Base-by-base conservation (phyloP, 2,888 invertebrate genomes). In the Bombylius discolor region DNA sequence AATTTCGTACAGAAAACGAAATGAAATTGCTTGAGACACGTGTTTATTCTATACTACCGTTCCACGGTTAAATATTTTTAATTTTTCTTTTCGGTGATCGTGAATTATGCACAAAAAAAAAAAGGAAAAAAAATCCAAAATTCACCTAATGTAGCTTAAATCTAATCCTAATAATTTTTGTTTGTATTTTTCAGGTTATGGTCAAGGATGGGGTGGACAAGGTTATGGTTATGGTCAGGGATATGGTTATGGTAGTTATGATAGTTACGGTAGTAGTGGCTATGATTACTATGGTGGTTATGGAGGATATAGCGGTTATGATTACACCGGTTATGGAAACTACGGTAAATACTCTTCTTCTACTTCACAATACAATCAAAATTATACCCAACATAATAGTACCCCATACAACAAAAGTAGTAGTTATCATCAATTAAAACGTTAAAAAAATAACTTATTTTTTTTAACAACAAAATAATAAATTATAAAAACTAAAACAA, bases 271-370 rank as follows among this genome's bases (percentile, higher is more conserved):
- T 70, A 81, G 82, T 68, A 83, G 84, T 66, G 83, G 84, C 68
- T 80, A 81, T 74, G 81, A 81, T 76, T 82, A 81, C 72, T 85
- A 86, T 69, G 84, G 87, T 77, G 84, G 85, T 68, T 85, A 85
- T 75, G 82, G 84, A 67, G 84, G 84, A 68, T 86, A 87, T 76
- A 85, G 86, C 71, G 84, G 86, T 71, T 87, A 87, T 76, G 85
- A 85, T 77, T 85, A 85, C 78, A 82, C 84, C 73, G 84, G 83
- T 78, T 86, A 86, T 78, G 83, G 84, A 77, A 85, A 85, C 80
- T 86, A 87, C 79, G 87, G 86, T 85, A 86, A 81, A 77, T 79
- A 78, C 62, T 59, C 58, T 51, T 58, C 60, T 50, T 59, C 63
- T 65, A 65, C 62, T 62, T 42, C 50, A 49, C 13, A 23, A 23